phyloP scores from a whole-genome alignment of 2,888 invertebrate species.

The Alcis repandata region DNA sequence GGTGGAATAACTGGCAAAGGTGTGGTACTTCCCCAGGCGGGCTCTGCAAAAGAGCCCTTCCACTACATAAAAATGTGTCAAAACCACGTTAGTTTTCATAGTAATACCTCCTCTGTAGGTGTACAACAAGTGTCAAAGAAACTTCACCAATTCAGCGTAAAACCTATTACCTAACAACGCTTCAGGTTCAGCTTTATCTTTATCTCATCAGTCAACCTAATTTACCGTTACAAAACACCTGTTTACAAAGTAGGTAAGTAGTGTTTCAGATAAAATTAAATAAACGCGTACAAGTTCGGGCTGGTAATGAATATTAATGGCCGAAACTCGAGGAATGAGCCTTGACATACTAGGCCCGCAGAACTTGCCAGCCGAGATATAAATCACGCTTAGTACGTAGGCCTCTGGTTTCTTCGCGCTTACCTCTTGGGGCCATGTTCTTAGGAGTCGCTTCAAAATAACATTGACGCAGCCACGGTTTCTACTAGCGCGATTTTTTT shows the following conservation, averaged over 20 bases:
- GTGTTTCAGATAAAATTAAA: constrained; percentile 71
- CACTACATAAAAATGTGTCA: no score
- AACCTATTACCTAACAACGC: constrained; percentile 3
- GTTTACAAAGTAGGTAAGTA: constrained; percentile 47
- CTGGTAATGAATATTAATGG: constrained; percentile 82
- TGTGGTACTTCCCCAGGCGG: no score
- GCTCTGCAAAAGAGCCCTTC: no score
- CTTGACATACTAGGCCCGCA: constrained; percentile 73
- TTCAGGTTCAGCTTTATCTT: neutral
- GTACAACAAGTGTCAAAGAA: neutral
- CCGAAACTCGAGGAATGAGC: constrained; percentile 72
- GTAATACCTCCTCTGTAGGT: no score
- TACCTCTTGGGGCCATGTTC: neutral
- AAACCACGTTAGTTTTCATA: no score
- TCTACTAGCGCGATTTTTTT: no score
- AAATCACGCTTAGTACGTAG: constrained; percentile 75
- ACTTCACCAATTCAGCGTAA: constrained; percentile 3
- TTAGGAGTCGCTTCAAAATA: neutral
- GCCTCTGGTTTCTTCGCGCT: constrained; percentile 32
- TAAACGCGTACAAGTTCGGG: constrained; percentile 72
- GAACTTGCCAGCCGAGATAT: constrained; percentile 68
- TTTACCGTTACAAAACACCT: constrained; percentile 34
- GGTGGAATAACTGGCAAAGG: no score
- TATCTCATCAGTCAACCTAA: constrained; percentile 25
- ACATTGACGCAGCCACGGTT: neutral